phyloP scores from a whole-genome alignment of 2,888 invertebrate genomes.

The Apamea monoglypha region DNA sequence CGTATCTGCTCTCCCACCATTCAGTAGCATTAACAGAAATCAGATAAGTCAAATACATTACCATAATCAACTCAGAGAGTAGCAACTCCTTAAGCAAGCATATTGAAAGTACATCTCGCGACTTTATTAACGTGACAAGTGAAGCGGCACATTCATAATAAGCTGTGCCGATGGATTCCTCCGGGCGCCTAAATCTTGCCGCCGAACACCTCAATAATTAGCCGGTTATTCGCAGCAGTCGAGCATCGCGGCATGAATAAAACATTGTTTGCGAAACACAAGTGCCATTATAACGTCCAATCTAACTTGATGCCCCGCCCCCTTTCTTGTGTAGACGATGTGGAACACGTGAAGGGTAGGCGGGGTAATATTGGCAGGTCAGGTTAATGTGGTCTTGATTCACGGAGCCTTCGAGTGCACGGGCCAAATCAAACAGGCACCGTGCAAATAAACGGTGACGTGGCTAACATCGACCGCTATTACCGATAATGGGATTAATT shows the following conservation, averaged over 20 bases:
- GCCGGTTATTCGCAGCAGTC: slow-evolving; percentile 84
- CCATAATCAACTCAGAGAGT: slow-evolving; percentile 66
- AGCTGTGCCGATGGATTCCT: slow-evolving; percentile 70
- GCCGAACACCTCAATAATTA: slow-evolving; percentile 86
- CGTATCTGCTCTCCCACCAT: slow-evolving; percentile 26
- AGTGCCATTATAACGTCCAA: slow-evolving; percentile 78
- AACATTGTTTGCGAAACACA: slow-evolving; percentile 85
- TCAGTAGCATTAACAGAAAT: slow-evolving; percentile 52
- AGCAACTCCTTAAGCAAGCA: slow-evolving; percentile 56
- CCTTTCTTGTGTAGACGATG: slow-evolving; percentile 47
- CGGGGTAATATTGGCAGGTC: slow-evolving; percentile 64
- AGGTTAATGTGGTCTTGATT: slow-evolving; percentile 70
- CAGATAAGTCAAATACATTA: slow-evolving; percentile 67
- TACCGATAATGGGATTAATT: slow-evolving; percentile 81
- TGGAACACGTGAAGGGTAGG: slow-evolving; percentile 42
- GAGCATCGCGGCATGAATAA: slow-evolving; percentile 87
- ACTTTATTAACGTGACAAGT: slow-evolving; percentile 77
- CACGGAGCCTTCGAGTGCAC: slow-evolving; percentile 74
- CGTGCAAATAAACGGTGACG: slow-evolving; percentile 79
- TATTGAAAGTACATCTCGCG: slow-evolving; percentile 64
- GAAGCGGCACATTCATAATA: slow-evolving; percentile 76
- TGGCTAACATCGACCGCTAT: slow-evolving; percentile 79
- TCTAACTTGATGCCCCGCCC: slow-evolving; percentile 66
- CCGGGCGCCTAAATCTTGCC: slow-evolving; percentile 76
- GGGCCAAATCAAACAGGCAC: slow-evolving; percentile 79